Conservation (phyloP, 2,113 vertebrate genomes). For the Cryptotis parvus region DNA sequence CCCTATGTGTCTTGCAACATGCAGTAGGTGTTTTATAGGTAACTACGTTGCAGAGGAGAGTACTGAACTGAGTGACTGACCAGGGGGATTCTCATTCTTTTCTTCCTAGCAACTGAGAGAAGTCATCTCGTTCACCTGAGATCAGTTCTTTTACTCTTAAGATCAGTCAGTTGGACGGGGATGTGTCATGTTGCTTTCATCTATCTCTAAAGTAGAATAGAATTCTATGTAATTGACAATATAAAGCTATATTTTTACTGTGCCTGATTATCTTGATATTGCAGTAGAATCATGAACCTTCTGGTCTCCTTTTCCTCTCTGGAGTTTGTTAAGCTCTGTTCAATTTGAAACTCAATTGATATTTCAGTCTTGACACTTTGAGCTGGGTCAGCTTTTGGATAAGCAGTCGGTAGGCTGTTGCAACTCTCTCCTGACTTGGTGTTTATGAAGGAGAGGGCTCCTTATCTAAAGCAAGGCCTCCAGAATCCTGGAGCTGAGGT, state of each 20-base stretch:
- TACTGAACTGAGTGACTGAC: neutral
- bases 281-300: slow-evolving; percentile 20
- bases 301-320: neutral
- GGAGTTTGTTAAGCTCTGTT: neutral
- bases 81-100: neutral
- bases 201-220: neutral
- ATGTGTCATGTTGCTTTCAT: slow-evolving; percentile 5
- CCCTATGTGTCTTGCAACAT: neutral
- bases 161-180: neutral
- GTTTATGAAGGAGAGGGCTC: neutral
- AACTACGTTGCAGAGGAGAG: neutral
- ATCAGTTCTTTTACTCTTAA: slow-evolving; percentile 17
- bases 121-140: neutral
- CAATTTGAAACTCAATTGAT: slow-evolving; percentile 18
- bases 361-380: neutral
- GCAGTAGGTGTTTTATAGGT: neutral
- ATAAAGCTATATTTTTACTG: neutral
- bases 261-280: neutral
- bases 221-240: neutral
- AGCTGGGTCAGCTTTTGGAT: neutral
- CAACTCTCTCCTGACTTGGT: neutral
- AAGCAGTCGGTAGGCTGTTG: slow-evolving; percentile 18
- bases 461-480: slow-evolving; percentile 5
- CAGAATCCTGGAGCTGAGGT: neutral
- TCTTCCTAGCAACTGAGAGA: neutral